Evolutionary conservation across 2,113 vertebrate genomes (phyloP).

Genomic region (Kryptolebias marmoratus): DNA sequence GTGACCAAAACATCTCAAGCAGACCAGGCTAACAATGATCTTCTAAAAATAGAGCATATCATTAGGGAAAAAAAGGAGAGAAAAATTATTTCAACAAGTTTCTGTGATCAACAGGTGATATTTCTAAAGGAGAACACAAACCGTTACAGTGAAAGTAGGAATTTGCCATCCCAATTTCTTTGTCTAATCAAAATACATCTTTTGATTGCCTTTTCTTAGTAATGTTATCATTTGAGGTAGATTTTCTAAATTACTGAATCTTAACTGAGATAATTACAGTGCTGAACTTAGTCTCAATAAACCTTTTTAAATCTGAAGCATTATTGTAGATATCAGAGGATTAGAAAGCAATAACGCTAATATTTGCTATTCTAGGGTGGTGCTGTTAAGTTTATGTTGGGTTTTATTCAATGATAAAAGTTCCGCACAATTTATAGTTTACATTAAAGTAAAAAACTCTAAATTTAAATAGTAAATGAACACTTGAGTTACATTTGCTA

Average conservation of each 20-base stretch:
- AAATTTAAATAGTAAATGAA: neutral
- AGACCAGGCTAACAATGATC: no score
- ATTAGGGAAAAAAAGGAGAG: no score
- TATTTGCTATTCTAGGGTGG: constrained; percentile 12
- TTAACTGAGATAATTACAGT: constrained; percentile 1
- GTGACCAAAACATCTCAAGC: no score
- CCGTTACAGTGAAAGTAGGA: no score
- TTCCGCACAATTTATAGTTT: neutral
- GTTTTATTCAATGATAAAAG: neutral
- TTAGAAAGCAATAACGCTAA: constrained; percentile 18
- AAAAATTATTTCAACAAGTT: no score
- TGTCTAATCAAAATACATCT: no score
- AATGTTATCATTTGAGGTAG: neutral
- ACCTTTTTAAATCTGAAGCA: constrained; percentile 19
- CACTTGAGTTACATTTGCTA: neutral
- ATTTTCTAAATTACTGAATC: constrained; percentile 8
- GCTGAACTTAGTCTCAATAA: constrained; percentile 19
- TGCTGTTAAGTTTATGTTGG: neutral
- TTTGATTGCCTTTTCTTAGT: neutral
- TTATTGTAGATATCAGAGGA: constrained; percentile 26
- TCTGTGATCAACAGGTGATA: no score
- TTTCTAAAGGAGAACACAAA: no score
- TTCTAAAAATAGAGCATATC: no score
- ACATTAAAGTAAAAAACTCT: neutral
- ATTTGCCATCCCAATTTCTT: no score